phyloP scores from a whole-genome alignment of 2,113 vertebrate genomes.

The Capreolus pygargus region DNA sequence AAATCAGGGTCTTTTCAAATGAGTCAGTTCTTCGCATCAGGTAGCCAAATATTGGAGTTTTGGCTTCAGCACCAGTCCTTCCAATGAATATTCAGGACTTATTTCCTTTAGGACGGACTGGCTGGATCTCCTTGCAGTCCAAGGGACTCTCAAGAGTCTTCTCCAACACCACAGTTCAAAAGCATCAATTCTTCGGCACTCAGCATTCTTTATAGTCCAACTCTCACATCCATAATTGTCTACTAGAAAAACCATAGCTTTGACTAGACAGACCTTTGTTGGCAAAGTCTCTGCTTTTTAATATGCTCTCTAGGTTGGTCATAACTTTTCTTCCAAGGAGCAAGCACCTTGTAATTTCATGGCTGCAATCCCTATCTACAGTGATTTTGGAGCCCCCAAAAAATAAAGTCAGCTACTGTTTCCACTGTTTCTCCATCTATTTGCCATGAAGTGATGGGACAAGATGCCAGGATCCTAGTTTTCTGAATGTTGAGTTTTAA shows the following conservation, averaged over 20 bases:
- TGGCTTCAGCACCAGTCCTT: not conserved
- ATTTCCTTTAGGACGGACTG: not conserved
- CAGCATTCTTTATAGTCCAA: not conserved
- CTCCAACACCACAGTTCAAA: not conserved
- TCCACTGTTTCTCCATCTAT: not conserved
- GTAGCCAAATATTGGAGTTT: not conserved
- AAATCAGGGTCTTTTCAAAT: not conserved
- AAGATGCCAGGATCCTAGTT: not conserved
- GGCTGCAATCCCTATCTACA: not conserved
- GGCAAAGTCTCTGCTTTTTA: not conserved
- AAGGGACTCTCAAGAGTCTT: not conserved
- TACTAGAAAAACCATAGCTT: not conserved
- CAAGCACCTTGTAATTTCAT: not conserved
- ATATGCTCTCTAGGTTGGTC: not conserved
- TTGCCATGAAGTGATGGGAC: not conserved
- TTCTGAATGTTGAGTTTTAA: not conserved
- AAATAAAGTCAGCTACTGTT: not conserved
- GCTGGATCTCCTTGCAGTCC: not conserved
- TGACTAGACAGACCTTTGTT: not conserved
- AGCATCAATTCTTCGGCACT: rapidly evolving
- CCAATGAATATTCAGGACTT: not conserved
- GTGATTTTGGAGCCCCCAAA: not conserved
- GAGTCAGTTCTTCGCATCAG: not conserved
- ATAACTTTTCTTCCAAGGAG: not conserved
- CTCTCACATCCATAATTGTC: not conserved